A percentile compares a stretch with the other conserved stretches of the same genome.
Evolutionary conservation across 2,797 vertebrate species (phyloP).

Genomic region (Otolemur crassicaudatus): DNA sequence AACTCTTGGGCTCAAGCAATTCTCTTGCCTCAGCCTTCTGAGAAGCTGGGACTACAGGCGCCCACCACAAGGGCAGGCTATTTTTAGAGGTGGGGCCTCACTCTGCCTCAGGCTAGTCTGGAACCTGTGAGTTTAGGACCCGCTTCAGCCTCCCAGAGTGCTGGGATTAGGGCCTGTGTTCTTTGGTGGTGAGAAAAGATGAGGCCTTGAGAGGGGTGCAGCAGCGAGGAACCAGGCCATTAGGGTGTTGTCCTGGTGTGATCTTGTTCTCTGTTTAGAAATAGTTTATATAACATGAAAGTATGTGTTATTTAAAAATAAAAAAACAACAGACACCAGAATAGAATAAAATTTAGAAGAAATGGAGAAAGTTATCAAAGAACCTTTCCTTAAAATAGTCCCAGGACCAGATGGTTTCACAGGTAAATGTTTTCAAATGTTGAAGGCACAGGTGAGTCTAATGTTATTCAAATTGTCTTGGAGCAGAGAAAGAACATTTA

Average conservation of each 20-base stretch:
- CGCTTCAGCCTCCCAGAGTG: no score
- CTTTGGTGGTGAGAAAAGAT: background rate
- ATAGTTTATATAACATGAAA: constrained; percentile 52
- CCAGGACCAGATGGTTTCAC: constrained; percentile 16
- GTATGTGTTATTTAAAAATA: constrained; percentile 41
- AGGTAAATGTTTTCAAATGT: constrained; percentile 37
- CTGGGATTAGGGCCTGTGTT: no score
- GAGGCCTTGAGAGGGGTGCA: background rate
- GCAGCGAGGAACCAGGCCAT: background rate
- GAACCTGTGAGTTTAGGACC: no score
- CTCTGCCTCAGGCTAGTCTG: no score
- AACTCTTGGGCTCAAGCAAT: no score
- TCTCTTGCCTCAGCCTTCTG: no score
- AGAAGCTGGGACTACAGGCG: no score
- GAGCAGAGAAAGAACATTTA: background rate
- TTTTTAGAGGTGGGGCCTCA: no score
- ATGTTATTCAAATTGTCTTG: background rate
- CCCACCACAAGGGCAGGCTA: no score
- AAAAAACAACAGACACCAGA: constrained; percentile 33
- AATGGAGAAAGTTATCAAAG: constrained; percentile 22
- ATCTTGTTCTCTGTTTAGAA: constrained; percentile 65
- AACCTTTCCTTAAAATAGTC: constrained; percentile 38
- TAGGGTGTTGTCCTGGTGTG: background rate
- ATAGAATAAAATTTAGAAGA: constrained; percentile 55
- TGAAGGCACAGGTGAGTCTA: constrained; percentile 1